These are phyloP conservation scores for Ceratosolen fusciceps DNA, from an alignment of 1,140 invertebrate genomes.

Conservation along the genomic window DNA sequence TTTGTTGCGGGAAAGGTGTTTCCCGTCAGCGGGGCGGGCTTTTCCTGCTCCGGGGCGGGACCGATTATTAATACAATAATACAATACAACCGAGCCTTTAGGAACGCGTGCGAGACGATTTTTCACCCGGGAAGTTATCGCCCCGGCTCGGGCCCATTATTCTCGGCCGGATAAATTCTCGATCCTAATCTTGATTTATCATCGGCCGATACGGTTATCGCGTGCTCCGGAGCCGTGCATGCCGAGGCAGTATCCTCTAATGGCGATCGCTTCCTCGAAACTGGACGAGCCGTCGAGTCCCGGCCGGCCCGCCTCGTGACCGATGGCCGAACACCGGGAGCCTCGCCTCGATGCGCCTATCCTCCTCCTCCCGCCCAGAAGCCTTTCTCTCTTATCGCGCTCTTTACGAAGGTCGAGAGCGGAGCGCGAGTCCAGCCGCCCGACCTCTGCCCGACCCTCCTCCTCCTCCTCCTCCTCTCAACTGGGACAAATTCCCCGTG, in stretches of 20 bases:
- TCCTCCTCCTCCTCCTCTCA: too few relatives aligned
- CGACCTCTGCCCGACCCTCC: too few relatives aligned
- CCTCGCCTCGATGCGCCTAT: too few relatives aligned
- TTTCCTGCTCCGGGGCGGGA: background rate
- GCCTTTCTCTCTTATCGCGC: background rate
- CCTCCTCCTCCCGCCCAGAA: background rate
- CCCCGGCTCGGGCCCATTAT: slow-evolving; percentile 43
- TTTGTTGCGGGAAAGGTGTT: too few relatives aligned
- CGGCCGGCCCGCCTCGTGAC: slow-evolving; percentile 13
- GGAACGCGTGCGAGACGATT: background rate
- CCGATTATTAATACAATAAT: too few relatives aligned
- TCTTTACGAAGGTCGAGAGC: background rate
- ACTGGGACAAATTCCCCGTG: too few relatives aligned
- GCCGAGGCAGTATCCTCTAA: background rate
- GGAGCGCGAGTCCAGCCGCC: background rate
- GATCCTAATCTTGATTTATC: slow-evolving; percentile 51
- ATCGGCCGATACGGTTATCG: slow-evolving; percentile 48
- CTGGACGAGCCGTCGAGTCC: background rate
- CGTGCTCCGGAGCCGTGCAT: slow-evolving; percentile 10
- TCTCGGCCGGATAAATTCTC: slow-evolving; percentile 49
- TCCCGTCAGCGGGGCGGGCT: too few relatives aligned
- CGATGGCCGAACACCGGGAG: slow-evolving; percentile 12
- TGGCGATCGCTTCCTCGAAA: slow-evolving; percentile 5
- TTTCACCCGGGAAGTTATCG: slow-evolving; percentile 5
- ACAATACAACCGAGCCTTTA: too few relatives aligned